Conservation (phyloP, 2,797 vertebrate species). For the Chiloscyllium punctatum region DNA sequence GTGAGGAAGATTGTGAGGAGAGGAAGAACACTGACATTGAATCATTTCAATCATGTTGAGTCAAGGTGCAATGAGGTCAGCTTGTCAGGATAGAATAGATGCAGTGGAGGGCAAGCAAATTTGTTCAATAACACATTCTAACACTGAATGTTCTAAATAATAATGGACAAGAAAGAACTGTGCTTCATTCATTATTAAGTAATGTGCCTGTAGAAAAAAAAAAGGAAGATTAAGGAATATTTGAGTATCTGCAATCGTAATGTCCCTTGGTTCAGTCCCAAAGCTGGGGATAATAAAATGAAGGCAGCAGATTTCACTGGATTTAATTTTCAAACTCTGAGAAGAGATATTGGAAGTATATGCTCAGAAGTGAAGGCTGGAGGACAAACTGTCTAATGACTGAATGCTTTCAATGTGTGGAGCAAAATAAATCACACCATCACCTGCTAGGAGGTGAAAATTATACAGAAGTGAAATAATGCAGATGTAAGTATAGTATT, state of each 20-base stretch:
- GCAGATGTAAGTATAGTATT: background rate
- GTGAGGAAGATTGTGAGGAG: background rate
- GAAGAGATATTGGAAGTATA: background rate
- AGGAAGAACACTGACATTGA: background rate
- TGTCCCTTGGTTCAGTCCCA: background rate
- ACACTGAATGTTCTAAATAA: background rate
- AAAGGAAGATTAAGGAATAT: slow-evolving; percentile 1
- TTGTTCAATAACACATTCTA: background rate
- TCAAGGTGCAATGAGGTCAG: background rate
- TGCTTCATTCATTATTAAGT: background rate
- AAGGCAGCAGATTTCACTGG: background rate
- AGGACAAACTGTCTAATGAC: background rate
- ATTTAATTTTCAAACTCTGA: background rate
- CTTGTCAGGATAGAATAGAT: background rate
- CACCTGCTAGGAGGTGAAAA: background rate
- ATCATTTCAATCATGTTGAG: background rate
- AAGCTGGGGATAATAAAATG: background rate
- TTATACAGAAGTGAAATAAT: background rate
- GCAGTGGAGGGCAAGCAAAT: background rate
- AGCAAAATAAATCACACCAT: background rate
- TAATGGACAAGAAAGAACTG: background rate
- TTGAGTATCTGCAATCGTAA: background rate
- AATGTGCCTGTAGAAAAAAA: background rate
- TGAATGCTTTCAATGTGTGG: background rate
- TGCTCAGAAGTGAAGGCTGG: background rate